phyloP scores from a whole-genome alignment of 2,888 invertebrate genomes.

The Fragum fragum region DNA sequence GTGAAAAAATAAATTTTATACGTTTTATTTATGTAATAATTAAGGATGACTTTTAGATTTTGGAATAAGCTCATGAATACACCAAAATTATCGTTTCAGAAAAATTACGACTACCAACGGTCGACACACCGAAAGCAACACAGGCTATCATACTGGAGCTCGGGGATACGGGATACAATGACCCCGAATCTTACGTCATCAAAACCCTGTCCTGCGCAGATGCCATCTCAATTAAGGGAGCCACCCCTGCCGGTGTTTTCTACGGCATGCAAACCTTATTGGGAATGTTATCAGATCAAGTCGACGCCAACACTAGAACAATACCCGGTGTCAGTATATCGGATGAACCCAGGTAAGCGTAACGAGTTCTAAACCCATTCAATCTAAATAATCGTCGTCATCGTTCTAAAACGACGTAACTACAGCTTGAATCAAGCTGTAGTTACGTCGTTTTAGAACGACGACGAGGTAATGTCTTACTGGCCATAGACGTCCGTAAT shows the following conservation, averaged over 20 bases:
- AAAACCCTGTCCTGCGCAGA: conserved; percentile 55
- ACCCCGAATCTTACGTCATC: conserved; percentile 56
- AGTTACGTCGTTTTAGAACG: too few species aligned
- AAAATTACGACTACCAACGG: conserved; percentile 41
- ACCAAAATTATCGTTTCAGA: too few species aligned
- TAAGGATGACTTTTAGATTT: too few species aligned
- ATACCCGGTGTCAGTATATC: conserved; percentile 50
- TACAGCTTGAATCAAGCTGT: too few species aligned
- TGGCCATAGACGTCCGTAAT: too few species aligned
- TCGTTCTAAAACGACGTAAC: too few species aligned
- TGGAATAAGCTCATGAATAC: too few species aligned
- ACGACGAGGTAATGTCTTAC: too few species aligned
- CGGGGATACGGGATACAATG: conserved; percentile 41
- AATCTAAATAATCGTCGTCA: too few species aligned
- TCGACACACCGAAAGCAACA: conserved; percentile 54
- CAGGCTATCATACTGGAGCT: conserved; percentile 56
- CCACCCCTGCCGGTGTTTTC: conserved; percentile 60
- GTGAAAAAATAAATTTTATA: too few species aligned
- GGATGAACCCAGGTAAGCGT: conserved; percentile 64
- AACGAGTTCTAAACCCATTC: too few species aligned
- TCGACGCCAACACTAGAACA: conserved; percentile 29
- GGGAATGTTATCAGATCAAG: conserved; percentile 48
- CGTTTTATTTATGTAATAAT: too few species aligned
- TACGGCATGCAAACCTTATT: conserved; percentile 70
- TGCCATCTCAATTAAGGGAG: conserved; percentile 58